Evolutionary conservation across 2,113 vertebrate species (phyloP), one percentile per base, ranked within the genome.

Genomic region (Sialia sialis): DNA sequence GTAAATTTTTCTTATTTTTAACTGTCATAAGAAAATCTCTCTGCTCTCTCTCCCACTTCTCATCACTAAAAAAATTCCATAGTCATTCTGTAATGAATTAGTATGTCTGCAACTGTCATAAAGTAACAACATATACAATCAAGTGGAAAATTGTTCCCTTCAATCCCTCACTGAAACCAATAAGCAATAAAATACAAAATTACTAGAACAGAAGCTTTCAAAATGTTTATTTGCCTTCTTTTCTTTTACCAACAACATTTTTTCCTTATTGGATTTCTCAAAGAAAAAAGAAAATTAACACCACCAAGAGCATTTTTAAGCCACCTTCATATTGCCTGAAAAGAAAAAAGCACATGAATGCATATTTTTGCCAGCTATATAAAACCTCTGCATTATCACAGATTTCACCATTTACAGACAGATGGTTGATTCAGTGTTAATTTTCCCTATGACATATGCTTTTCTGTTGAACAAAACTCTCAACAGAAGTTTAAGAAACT

Each of bases 1-100:
- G 64, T 30, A 90, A 79, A n/a, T 73, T 85, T 69, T 83, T 68
- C 54, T 73, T 89, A 63, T 82, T 96, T 93, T 82, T 54, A 93
- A 90, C 60, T 81, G 68, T 55, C 38, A 66, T 39, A 74, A 55
- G 51, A 63, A 94, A 87, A 94, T 64, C 52, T 64, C 81, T 90
- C 10, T 62, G 41, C 55, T 74, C 43, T 80, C 59, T 84, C 83
- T 94, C 94, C 88, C 54, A 93, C 72, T 90, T 92, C 59, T 76
- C 38, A 46, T 73, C 72, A 70, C 48, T 51, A 67, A 59, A 92
- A 93, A 88, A 90, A 72, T 56, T 86, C 76, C 68, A 60, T 44
- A 93, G 58, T 48, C 27, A 29, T 81, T 93, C 76, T 77, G 22
- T 55, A 92, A 75, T 63, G 72, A 92, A 90, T 90, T 58, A 88